A percentile compares a stretch with the other conserved stretches of the same genome.
Evolutionary conservation across 35 echinoderm and acorn worm genomes (phyloP).

Genomic region (Lytechinus pictus): DNA sequence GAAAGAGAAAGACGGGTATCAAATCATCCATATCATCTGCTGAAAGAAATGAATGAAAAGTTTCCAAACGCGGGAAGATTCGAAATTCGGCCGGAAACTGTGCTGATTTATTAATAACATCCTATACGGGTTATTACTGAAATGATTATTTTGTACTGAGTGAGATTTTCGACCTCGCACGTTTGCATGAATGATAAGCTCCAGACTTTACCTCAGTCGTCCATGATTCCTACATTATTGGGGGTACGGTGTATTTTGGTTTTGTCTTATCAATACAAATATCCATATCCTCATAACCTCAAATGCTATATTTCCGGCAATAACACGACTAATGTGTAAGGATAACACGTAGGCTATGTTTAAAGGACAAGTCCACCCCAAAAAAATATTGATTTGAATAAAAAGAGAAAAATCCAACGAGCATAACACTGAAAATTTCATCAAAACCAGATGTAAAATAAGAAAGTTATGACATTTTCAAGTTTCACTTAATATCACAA

Average conservation of each 20-base stretch:
- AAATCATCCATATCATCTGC: background rate
- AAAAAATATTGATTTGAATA: too few relatives aligned
- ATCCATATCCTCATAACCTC: background rate
- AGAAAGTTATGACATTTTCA: too few relatives aligned
- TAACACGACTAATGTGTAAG: too few relatives aligned
- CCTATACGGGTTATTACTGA: background rate
- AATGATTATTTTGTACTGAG: too few relatives aligned
- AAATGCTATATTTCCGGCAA: background rate
- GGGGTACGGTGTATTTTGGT: background rate
- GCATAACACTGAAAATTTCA: too few relatives aligned
- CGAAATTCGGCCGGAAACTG: background rate
- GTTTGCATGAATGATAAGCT: background rate
- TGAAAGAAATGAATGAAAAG: background rate
- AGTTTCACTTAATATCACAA: too few relatives aligned
- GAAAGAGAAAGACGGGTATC: background rate
- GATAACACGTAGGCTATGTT: too few relatives aligned
- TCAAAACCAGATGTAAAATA: too few relatives aligned
- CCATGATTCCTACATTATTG: background rate
- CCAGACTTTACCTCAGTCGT: background rate
- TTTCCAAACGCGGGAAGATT: background rate
- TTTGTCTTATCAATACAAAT: background rate
- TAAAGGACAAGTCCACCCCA: too few relatives aligned
- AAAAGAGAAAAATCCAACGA: too few relatives aligned
- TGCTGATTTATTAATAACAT: constrained; percentile 5
- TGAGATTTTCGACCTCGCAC: background rate